A percentile compares a stretch with the other conserved stretches of the same genome.
Evolutionary conservation across 2,113 vertebrate species (phyloP).

Genomic region (Spilogale gracilis): DNA sequence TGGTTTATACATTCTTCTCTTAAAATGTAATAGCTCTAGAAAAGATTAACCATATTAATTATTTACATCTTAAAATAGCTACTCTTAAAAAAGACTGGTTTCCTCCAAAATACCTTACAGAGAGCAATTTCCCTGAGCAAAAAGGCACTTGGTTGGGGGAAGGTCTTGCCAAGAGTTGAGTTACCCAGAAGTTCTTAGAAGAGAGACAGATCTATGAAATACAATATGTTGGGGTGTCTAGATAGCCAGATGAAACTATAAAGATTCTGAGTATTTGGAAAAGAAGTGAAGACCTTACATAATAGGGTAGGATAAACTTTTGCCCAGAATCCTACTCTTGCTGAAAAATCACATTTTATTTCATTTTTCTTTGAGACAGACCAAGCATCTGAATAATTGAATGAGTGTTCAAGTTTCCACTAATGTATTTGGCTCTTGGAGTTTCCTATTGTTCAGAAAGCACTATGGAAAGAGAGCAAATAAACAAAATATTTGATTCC

Average conservation of each 20-base stretch:
- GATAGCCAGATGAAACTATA: background rate
- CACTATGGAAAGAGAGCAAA: background rate
- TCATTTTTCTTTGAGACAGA: conserved; percentile 13
- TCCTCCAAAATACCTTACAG: background rate
- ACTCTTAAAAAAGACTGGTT: background rate
- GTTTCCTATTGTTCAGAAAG: conserved; percentile 50
- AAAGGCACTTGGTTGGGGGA: background rate
- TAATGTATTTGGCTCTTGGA: background rate
- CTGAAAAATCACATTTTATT: conserved; percentile 29
- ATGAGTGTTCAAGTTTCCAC: background rate
- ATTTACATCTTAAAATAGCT: conserved; percentile 21
- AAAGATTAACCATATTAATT: background rate
- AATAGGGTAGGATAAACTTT: background rate
- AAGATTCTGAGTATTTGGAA: background rate
- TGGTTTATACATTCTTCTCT: background rate
- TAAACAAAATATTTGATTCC: background rate
- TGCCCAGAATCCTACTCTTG: background rate
- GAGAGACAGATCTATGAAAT: background rate
- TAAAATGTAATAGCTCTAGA: background rate
- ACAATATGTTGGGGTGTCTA: background rate
- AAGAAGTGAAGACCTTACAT: background rate
- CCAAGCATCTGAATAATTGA: background rate
- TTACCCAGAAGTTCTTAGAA: background rate
- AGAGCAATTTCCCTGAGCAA: background rate
- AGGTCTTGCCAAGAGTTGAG: background rate